phyloP scores from a whole-genome alignment of 2,797 vertebrate species.

The Hapalemur alaotrensis region DNA sequence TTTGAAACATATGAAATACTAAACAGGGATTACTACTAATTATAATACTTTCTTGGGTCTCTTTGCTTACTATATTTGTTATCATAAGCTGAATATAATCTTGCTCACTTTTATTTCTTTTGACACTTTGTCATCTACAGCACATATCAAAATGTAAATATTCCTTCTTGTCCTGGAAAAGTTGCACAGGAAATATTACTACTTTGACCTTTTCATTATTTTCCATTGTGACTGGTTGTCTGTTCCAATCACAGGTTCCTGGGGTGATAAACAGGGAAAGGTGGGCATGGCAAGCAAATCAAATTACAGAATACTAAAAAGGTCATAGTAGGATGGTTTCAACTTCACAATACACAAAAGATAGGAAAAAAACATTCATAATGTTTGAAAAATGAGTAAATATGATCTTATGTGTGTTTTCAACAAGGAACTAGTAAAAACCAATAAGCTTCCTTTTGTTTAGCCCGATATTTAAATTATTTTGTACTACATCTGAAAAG shows the following conservation, averaged over 20 bases:
- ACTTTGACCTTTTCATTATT: slow-evolving; percentile 86
- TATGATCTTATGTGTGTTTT: background rate
- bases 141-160: slow-evolving; percentile 72
- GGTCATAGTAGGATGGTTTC: slow-evolving; percentile 82
- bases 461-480: background rate
- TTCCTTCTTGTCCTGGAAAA: slow-evolving; percentile 64
- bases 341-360: slow-evolving; percentile 76
- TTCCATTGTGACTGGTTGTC: slow-evolving; percentile 84
- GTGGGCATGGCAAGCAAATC: slow-evolving; percentile 81
- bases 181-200: slow-evolving; percentile 64
- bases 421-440: background rate
- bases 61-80: background rate
- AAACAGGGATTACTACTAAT: background rate
- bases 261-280: slow-evolving; percentile 78
- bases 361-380: slow-evolving; percentile 73
- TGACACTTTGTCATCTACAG: slow-evolving; percentile 65
- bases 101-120: slow-evolving; percentile 34
- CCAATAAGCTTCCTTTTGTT: background rate
- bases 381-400: background rate
- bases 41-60: background rate
- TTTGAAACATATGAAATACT: background rate
- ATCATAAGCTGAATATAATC: background rate
- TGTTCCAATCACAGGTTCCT: slow-evolving; percentile 81
- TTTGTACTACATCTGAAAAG: background rate
- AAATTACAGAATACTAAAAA: slow-evolving; percentile 86